These are phyloP conservation scores for Falco biarmicus DNA, from an alignment of 2,797 vertebrate genomes.

Conservation along the genomic window DNA sequence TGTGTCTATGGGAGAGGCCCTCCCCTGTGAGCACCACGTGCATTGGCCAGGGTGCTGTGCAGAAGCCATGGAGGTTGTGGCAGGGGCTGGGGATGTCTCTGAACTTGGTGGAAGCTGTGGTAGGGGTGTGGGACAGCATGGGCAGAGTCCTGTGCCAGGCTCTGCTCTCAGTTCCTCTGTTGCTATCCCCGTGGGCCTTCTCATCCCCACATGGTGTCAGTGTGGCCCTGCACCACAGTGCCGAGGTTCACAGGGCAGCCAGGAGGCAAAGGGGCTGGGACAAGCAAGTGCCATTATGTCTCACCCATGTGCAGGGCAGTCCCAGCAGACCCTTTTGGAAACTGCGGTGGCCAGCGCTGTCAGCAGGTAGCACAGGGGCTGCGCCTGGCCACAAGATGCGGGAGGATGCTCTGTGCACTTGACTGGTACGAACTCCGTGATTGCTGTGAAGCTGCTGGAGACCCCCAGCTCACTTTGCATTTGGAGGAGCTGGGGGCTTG, in stretches of 20 bases:
- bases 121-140: not conserved
- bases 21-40: not conserved
- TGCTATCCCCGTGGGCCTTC: not conserved
- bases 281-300: not conserved
- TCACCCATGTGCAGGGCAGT: not conserved
- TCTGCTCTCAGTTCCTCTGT: not conserved
- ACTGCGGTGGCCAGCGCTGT: not conserved
- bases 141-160: no score
- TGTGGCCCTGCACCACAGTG: not conserved
- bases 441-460: not conserved
- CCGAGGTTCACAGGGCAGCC: not conserved
- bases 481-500: fast-evolving
- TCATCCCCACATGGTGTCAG: not conserved
- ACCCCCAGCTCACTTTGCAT: not conserved
- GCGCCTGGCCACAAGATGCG: not conserved
- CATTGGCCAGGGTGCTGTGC: no score
- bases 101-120: not conserved
- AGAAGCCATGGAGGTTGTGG: not conserved
- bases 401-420: not conserved
- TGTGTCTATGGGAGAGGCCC: not conserved
- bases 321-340: not conserved
- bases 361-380: not conserved
- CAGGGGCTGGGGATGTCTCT: not conserved
- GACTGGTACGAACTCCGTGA: fast-evolving
- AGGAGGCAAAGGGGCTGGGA: not conserved